These are phyloP conservation scores for Casuarius casuarius DNA, from an alignment of 2,113 vertebrate genomes.

Conservation along the genomic window DNA sequence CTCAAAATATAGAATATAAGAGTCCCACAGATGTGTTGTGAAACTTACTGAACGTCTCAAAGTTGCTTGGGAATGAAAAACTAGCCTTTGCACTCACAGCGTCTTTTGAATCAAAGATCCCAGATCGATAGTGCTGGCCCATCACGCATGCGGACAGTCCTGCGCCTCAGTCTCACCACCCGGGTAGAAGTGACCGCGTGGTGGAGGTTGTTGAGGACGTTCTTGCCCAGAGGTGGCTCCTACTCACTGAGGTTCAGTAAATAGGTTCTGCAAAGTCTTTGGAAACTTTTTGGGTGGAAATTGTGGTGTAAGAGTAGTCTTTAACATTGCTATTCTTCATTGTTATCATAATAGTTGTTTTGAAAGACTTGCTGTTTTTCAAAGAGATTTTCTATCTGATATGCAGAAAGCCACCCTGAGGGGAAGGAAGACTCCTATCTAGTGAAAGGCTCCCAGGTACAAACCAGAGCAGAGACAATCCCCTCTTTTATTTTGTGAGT, in stretches of 20 bases:
- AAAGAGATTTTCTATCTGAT: slow-evolving; percentile 63
- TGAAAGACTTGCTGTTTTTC: slow-evolving; percentile 53
- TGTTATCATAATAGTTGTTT: slow-evolving; percentile 47
- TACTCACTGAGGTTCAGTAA: background rate
- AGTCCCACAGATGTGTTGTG: background rate
- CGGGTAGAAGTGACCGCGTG: background rate
- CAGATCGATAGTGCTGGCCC: too few relatives aligned
- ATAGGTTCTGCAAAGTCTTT: background rate
- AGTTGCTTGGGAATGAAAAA: background rate
- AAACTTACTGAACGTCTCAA: background rate
- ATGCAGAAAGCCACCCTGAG: slow-evolving; percentile 39
- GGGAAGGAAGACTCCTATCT: slow-evolving; percentile 47
- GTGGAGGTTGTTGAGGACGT: background rate
- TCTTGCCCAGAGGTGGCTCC: background rate
- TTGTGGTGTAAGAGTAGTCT: background rate
- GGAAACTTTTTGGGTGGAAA: background rate
- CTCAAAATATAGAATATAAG: background rate
- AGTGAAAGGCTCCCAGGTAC: slow-evolving; percentile 47
- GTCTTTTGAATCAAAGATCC: background rate
- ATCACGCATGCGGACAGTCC: background rate
- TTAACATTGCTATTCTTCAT: slow-evolving; percentile 11
- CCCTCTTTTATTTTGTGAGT: slow-evolving; percentile 14
- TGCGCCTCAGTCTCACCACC: background rate
- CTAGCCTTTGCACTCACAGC: background rate
- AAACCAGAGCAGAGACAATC: slow-evolving; percentile 27